These are phyloP conservation scores for Ooceraea biroi DNA, from an alignment of 1,140 invertebrate genomes.

Conservation along the genomic window DNA sequence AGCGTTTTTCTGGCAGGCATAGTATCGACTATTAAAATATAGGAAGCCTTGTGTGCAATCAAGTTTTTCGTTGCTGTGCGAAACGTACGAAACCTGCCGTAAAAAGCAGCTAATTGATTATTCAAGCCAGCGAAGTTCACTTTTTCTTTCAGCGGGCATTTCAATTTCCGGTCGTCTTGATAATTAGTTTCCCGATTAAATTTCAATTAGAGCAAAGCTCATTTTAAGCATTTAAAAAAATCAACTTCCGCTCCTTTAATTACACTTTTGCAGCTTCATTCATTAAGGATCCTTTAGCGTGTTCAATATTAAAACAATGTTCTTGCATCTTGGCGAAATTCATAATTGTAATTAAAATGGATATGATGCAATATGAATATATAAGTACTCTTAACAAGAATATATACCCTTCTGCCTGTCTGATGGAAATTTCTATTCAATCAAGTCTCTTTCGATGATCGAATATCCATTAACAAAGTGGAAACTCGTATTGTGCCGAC, in stretches of 20 bases:
- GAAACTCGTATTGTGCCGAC: neutral
- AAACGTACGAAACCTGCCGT: neutral
- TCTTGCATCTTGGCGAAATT: neutral
- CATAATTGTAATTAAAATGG: neutral
- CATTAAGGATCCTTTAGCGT: neutral
- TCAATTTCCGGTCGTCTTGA: constrained; percentile 7
- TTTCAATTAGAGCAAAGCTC: constrained; percentile 23
- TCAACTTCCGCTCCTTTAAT: constrained; percentile 31
- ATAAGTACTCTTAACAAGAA: neutral
- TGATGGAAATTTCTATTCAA: neutral
- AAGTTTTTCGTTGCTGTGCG: neutral
- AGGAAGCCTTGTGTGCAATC: neutral
- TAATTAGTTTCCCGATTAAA: constrained; percentile 49
- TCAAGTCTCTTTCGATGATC: no score
- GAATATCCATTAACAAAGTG: no score
- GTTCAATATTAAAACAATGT: constrained; percentile 11
- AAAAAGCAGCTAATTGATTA: constrained; percentile 23
- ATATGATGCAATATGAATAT: neutral
- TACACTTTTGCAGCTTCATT: constrained; percentile 34
- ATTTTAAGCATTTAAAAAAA: constrained; percentile 25
- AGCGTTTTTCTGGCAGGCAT: no score
- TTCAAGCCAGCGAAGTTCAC: neutral
- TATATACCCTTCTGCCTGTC: neutral
- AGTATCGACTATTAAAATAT: constrained; percentile 52
- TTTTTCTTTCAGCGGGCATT: neutral